These are phyloP conservation scores for Chloromyia formosa DNA, from an alignment of 2,888 invertebrate species.

Conservation along the genomic window DNA sequence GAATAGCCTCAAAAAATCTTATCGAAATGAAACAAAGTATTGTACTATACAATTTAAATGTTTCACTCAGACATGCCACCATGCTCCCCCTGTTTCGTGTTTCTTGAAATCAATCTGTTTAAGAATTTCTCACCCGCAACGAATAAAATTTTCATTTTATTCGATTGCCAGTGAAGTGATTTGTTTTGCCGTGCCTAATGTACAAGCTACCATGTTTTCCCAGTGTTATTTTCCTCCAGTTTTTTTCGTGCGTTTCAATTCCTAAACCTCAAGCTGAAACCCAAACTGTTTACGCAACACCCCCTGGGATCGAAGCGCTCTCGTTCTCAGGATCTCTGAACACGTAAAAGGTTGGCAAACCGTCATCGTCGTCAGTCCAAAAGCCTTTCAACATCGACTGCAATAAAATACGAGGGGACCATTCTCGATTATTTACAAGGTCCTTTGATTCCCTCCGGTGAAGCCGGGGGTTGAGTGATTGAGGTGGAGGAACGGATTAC, in stretches of 20 bases:
- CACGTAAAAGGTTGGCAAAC: constrained; percentile 43
- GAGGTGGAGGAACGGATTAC: constrained; percentile 34
- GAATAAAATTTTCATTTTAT: constrained; percentile 49
- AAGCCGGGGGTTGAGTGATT: neutral
- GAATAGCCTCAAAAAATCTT: too few relatives aligned
- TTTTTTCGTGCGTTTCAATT: neutral
- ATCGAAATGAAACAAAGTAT: neutral
- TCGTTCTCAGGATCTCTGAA: constrained; percentile 17
- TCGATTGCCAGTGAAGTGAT: constrained; percentile 46
- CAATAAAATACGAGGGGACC: constrained; percentile 36
- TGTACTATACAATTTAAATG: neutral
- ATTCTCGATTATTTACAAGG: constrained; percentile 38
- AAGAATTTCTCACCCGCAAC: constrained; percentile 47
- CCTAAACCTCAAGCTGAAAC: constrained; percentile 25
- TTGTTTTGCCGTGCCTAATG: constrained; percentile 44
- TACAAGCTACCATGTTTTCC: constrained; percentile 18
- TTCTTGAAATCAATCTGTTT: constrained; percentile 38
- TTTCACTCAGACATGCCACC: neutral
- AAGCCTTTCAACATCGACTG: constrained; percentile 23
- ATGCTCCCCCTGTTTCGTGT: neutral
- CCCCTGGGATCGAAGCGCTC: constrained; percentile 9
- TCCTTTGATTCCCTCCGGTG: constrained; percentile 17
- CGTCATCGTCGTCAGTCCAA: neutral
- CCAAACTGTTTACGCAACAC: constrained; percentile 42
- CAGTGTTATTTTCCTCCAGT: constrained; percentile 14